phyloP scores from a whole-genome alignment of 1,140 invertebrate genomes.

The Drosophila bipectinata region DNA sequence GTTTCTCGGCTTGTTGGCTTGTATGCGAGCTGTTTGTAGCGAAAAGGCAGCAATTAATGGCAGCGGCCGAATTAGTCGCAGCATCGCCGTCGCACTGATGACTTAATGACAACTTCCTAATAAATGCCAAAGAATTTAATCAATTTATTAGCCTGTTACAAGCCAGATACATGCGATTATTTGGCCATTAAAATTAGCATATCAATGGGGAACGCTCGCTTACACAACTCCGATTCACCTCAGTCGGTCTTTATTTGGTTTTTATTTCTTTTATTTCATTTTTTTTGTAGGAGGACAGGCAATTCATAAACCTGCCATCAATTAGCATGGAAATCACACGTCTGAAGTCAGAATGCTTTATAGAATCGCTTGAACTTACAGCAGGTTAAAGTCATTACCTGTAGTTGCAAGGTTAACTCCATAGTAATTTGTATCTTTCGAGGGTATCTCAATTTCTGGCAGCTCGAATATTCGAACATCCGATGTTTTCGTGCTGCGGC shows the following conservation, averaged over 20 bases:
- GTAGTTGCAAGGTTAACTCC: conserved; percentile 22
- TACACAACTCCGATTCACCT: conserved; percentile 19
- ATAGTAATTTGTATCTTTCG: not conserved
- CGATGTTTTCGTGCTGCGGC: conserved; percentile 44
- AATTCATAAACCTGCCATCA: conserved; percentile 48
- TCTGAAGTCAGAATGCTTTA: conserved; percentile 13
- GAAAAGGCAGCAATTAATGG: conserved; percentile 73
- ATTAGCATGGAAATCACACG: conserved; percentile 51
- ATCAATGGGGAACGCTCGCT: conserved; percentile 62
- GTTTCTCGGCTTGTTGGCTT: conserved; percentile 45
- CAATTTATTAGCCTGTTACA: conserved; percentile 70
- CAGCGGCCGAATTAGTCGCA: conserved; percentile 64
- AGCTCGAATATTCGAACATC: conserved; percentile 14
- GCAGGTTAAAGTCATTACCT: not conserved
- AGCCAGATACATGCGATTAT: conserved; percentile 64
- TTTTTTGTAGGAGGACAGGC: conserved; percentile 38
- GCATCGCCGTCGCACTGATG: conserved; percentile 50
- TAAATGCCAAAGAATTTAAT: conserved; percentile 69
- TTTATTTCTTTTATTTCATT: not conserved
- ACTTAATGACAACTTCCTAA: conserved; percentile 81
- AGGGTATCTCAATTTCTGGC: conserved; percentile 9
- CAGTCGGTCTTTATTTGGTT: conserved; percentile 9
- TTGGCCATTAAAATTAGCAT: conserved; percentile 75
- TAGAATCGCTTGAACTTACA: conserved; percentile 4
- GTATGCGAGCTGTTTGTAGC: conserved; percentile 42